Conservation (phyloP, 2,113 vertebrate genomes). For the pig (Sus scrofa) region T2T-Sscrofa CM000825.6:48599501-48600000, state of each 20-base stretch:
- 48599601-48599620: neutral
- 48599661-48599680: neutral
- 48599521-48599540: neutral
- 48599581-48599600: neutral
- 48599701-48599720: neutral
- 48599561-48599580: neutral
- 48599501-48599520: neutral
- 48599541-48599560: neutral
- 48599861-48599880: no score
- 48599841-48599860: no score
- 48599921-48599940: neutral
- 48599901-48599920: no score
- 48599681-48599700: neutral
- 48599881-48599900: no score
- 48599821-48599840: no score
- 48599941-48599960: neutral
- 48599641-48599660: neutral
- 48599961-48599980: neutral
- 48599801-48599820: no score
- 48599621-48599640: neutral
- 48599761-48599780: neutral
- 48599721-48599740: neutral
- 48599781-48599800: no score
- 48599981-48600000: no score
- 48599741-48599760: neutral